Base-by-base conservation (phyloP, 2,113 vertebrate genomes). In the Semicossyphus pulcher region DNA sequence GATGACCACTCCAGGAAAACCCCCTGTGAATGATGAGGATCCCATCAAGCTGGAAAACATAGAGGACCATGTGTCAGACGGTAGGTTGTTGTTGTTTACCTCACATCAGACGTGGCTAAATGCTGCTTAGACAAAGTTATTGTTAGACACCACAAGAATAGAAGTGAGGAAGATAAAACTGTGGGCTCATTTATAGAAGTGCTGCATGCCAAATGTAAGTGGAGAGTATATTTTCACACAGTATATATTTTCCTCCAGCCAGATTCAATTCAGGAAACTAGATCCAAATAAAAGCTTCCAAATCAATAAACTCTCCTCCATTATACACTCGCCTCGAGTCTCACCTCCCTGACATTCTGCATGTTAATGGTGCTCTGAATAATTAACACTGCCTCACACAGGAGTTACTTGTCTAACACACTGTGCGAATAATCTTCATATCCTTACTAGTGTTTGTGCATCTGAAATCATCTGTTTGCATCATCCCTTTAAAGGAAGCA, bases 1-100 rank as follows among this genome's bases (percentile, higher is more conserved):
- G 84, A 89, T 86, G 87, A 73, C 79, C 18, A 44, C 79, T 75
- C 73, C 71, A 23, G 21, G 58, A 39, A 29, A 39, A 16, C 54
- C 32, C 31, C 58, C 81, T 69, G 47, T 21, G 21, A 32, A 41
- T 15, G n/a, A 83, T 42, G 28, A 25, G n/a, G 70, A 71, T 16
- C 53, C 37, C 26, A 12, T 71, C 1, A 63, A 76, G 70, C 70
- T 59, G 1, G 44, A 53, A 23, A 41, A 32, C 8, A 42, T 25
- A 20, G 31, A 39, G 36, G 48, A 36, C 29, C n/a, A 23, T 49
- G 44, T 51, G 11, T 47, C 21, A 54, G 69, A 66, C 32, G 84
- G 87, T 85, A 66, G 18, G 80, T 75, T 31, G 12, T 26, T 47
- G 15, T 28, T 44, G 23, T 64, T 49, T 39, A 34, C 20, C 52